Evolutionary conservation across 2,888 invertebrate genomes (phyloP).

Genomic region (Erebia epiphron): DNA sequence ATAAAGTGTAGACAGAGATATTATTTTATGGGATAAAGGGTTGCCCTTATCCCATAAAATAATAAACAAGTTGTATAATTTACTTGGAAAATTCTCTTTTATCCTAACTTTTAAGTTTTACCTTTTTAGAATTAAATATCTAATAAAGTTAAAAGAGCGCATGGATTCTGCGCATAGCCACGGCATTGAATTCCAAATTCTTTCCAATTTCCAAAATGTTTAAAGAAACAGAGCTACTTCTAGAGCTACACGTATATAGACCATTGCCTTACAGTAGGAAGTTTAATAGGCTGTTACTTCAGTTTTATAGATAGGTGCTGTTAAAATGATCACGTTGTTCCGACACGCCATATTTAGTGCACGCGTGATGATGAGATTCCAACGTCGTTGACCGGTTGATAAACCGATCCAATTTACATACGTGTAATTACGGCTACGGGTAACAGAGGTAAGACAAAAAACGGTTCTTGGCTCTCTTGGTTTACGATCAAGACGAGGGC

Average conservation of each 20-base stretch:
- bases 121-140: too few relatives aligned
- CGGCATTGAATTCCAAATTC: too few relatives aligned
- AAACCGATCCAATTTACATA: constrained; percentile 76
- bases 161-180: too few relatives aligned
- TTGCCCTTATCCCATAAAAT: too few relatives aligned
- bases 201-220: too few relatives aligned
- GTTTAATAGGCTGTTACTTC: constrained; percentile 1
- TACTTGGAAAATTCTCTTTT: too few relatives aligned
- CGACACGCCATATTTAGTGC: constrained; percentile 40
- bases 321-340: constrained; percentile 23
- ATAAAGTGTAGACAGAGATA: neutral
- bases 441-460: constrained; percentile 50
- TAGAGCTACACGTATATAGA: too few relatives aligned
- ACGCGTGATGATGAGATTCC: constrained; percentile 56
- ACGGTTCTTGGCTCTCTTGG: constrained; percentile 36
- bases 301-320: constrained; percentile 8
- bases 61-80: too few relatives aligned
- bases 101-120: too few relatives aligned
- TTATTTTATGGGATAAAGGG: too few relatives aligned
- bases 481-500: constrained; percentile 45
- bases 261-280: neutral
- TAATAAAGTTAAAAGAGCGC: too few relatives aligned
- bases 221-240: neutral
- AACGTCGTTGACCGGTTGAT: constrained; percentile 60
- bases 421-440: constrained; percentile 67